phyloP scores from a whole-genome alignment of 2,888 invertebrate genomes.

The Belgica antarctica region DNA sequence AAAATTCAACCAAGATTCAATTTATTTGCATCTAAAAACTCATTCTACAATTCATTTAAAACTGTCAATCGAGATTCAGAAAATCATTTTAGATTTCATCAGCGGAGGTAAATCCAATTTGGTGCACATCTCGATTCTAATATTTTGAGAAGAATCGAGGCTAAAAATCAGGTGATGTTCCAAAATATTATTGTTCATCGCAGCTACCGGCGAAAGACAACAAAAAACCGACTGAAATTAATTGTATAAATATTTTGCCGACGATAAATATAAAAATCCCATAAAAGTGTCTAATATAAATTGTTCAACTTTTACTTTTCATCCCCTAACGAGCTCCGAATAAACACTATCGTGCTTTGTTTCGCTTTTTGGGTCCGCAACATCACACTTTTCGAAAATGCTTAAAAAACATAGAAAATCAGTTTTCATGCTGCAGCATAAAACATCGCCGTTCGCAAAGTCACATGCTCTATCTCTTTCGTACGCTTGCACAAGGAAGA shows the following conservation, averaged over 20 bases:
- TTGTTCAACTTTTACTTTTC: conserved; percentile 30
- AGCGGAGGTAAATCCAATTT: conserved; percentile 18
- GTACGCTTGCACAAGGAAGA: neutral
- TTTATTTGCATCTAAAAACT: too few species aligned
- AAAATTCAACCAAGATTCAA: too few species aligned
- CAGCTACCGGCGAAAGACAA: neutral
- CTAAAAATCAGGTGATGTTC: neutral
- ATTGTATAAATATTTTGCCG: conserved; percentile 29
- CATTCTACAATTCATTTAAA: too few species aligned
- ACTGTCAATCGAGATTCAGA: too few species aligned
- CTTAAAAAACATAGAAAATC: conserved; percentile 13
- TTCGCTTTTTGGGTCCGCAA: too few species aligned
- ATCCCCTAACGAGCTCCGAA: conserved; percentile 28
- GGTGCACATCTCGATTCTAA: neutral
- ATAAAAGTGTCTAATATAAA: conserved; percentile 28
- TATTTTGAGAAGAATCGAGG: neutral
- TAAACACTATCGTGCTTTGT: neutral
- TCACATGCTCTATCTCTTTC: conserved; percentile 10
- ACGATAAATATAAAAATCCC: conserved; percentile 32
- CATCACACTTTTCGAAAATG: conserved; percentile 1
- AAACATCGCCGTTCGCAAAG: conserved; percentile 19
- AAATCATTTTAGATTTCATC: too few species aligned
- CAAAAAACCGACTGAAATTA: conserved; percentile 15
- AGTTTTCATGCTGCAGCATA: conserved; percentile 12
- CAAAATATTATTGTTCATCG: neutral